Base-by-base conservation (phyloP, 2,888 invertebrate genomes). In the Argyresthia albistria region DNA sequence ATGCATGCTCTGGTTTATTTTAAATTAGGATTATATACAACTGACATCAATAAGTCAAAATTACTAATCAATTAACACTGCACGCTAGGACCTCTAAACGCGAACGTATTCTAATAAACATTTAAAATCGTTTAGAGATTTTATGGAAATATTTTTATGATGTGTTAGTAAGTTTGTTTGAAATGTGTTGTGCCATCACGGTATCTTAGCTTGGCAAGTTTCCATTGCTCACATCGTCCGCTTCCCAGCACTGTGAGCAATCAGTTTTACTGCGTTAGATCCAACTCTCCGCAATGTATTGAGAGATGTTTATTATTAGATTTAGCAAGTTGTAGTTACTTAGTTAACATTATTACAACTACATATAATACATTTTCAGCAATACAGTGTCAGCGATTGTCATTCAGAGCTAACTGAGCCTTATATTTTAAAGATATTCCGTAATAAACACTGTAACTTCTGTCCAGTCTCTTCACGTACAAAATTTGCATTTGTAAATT, bases 1-100 rank as follows among this genome's bases (percentile, higher is more conserved):
- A 66, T 63, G 59, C 61, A 62, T 69, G 67, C 64, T 64, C 62
- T 50, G 35, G 11, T 66, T 57, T 62, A 62, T 62, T 63, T 66
- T 60, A 62, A 64, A 63, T 66, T 60, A 62, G 64, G 2, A 15
- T 45, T 12, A 35, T n/a, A n/a, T 64, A 59, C 62, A 64, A 61
- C 59, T 57, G 61, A 67, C 61, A 25, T 25, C 25, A 59, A 59
- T 65, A 60, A 62, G 58, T 61, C 58, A 25, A 56, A 65, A 57
- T 56, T 56, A 57, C 46, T 59, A 51, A 48, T 55, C 36, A 15
- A 48, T 39, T 47, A 37, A 48, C 48, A 14, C n/a, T 12, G 48
- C 48, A 37, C 48, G 37, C 37, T 36, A 48, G 37, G n/a, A n/a
- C n/a, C n/a, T n/a, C n/a, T n/a, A 39, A 37, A 37, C 48, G 14